phyloP scores from a whole-genome alignment of 2,113 vertebrate genomes.

The Nicator chloris region DNA sequence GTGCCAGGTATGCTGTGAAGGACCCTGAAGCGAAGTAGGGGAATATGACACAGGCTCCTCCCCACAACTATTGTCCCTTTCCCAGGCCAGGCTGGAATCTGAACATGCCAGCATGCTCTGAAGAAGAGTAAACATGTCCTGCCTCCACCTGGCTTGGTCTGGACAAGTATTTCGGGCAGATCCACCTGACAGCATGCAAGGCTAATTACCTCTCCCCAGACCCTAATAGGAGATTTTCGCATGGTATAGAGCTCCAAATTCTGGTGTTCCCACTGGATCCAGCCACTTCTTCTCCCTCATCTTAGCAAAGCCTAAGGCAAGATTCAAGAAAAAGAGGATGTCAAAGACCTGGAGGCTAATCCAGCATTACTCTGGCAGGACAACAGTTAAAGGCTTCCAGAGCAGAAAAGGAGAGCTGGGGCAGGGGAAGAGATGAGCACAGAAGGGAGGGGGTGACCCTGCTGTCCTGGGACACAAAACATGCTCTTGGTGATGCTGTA shows the following conservation, averaged over 20 bases:
- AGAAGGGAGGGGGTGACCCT: background rate
- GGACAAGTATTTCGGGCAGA: background rate
- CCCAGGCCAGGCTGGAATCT: background rate
- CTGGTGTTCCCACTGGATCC: slow-evolving; percentile 38
- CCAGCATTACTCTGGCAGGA: background rate
- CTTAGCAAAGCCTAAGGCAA: slow-evolving; percentile 57
- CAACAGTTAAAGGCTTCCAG: background rate
- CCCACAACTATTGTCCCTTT: background rate
- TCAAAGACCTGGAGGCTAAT: slow-evolving; percentile 14
- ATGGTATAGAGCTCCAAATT: slow-evolving; percentile 39
- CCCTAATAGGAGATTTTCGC: slow-evolving; percentile 36
- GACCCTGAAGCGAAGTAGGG: background rate
- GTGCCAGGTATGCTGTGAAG: background rate
- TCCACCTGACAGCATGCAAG: slow-evolving; percentile 26
- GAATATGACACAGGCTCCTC: accelerated
- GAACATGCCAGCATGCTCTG: background rate
- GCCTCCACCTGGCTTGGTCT: background rate
- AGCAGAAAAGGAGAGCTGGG: background rate
- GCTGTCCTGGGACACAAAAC: background rate
- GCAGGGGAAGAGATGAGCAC: background rate
- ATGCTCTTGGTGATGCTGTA: background rate
- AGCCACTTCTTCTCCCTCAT: slow-evolving; percentile 57
- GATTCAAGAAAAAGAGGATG: slow-evolving; percentile 47
- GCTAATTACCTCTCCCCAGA: slow-evolving; percentile 57
- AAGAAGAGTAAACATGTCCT: background rate